Percentiles rank a stretch among this genome's conserved stretches.
These are phyloP conservation scores for Hypomesus transpacificus DNA, from an alignment of 2,113 vertebrate genomes.

Conservation along the genomic window DNA sequence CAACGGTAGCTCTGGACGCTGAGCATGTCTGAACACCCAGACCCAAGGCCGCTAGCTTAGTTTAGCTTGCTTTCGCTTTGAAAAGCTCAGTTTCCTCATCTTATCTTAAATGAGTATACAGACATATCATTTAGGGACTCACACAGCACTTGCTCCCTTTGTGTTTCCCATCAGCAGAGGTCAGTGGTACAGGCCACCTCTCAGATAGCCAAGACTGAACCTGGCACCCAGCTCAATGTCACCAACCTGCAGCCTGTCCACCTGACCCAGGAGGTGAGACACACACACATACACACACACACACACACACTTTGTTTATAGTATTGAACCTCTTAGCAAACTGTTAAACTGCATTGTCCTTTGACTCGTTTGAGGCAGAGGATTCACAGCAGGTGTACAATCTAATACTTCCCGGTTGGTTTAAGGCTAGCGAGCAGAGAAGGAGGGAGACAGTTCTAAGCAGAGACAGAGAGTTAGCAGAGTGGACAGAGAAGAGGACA, in stretches of 20 bases:
- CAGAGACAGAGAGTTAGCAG: slow-evolving; percentile 39
- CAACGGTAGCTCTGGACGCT: too few species aligned
- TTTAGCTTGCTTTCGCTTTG: neutral
- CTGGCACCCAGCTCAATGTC: slow-evolving; percentile 81
- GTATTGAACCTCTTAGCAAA: neutral
- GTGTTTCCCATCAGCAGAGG: slow-evolving; percentile 68
- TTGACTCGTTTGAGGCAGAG: neutral
- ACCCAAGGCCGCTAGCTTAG: neutral
- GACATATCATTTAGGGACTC: too few species aligned
- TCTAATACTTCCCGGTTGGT: slow-evolving; percentile 20
- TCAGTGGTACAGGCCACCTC: slow-evolving; percentile 86
- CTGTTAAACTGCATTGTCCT: neutral
- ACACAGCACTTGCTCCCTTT: neutral
- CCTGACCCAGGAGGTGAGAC: slow-evolving; percentile 81
- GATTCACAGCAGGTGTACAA: too few species aligned
- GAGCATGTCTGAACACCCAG: neutral
- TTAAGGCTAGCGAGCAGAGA: slow-evolving; percentile 44
- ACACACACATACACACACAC: slow-evolving; percentile 18
- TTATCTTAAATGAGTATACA: too few species aligned
- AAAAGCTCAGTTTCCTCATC: too few species aligned
- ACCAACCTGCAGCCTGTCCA: slow-evolving; percentile 85
- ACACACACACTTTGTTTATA: slow-evolving; percentile 10
- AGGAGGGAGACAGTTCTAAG: slow-evolving; percentile 34
- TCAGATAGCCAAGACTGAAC: slow-evolving; percentile 80
- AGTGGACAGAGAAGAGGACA: slow-evolving; percentile 21